Evolutionary conservation across 1,140 invertebrate genomes (phyloP).

Genomic region (Lepidotrigona ventralis): DNA sequence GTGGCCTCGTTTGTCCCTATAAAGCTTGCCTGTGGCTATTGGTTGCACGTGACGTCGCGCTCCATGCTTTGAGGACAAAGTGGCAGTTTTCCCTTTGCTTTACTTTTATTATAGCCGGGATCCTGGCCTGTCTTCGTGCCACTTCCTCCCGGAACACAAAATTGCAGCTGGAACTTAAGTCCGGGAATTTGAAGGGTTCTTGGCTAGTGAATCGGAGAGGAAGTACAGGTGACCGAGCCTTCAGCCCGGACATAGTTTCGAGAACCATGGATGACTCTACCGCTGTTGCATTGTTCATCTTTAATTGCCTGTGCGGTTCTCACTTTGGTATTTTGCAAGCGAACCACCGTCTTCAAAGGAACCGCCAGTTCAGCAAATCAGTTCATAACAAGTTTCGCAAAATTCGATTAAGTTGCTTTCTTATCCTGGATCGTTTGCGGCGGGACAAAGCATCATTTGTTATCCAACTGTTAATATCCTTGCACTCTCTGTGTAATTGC

Average conservation of each 20-base stretch:
- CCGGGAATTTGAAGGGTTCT: not conserved
- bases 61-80: constrained; percentile 43
- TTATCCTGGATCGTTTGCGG: constrained; percentile 53
- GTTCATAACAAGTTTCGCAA: constrained; percentile 71
- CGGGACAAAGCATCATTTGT: constrained; percentile 17
- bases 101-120: constrained; percentile 32
- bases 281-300: constrained; percentile 49
- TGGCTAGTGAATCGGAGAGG: not conserved
- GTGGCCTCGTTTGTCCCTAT: constrained; percentile 39
- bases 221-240: constrained; percentile 9
- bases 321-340: constrained; percentile 25
- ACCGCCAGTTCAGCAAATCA: constrained; percentile 46
- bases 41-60: constrained; percentile 26
- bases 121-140: constrained; percentile 12
- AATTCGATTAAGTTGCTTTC: constrained; percentile 69
- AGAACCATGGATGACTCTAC: not conserved
- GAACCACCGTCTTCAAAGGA: constrained; percentile 51
- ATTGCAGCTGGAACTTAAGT: constrained; percentile 21
- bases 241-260: constrained; percentile 45
- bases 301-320: constrained; percentile 36
- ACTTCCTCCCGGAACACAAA: constrained; percentile 16
- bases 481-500: constrained; percentile 14
- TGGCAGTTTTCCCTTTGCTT: constrained; percentile 19
- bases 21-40: constrained; percentile 33
- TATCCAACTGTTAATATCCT: constrained; percentile 22